Evolutionary conservation across 2,113 vertebrate genomes (phyloP).

Genomic region (Pyxicephalus adspersus): DNA sequence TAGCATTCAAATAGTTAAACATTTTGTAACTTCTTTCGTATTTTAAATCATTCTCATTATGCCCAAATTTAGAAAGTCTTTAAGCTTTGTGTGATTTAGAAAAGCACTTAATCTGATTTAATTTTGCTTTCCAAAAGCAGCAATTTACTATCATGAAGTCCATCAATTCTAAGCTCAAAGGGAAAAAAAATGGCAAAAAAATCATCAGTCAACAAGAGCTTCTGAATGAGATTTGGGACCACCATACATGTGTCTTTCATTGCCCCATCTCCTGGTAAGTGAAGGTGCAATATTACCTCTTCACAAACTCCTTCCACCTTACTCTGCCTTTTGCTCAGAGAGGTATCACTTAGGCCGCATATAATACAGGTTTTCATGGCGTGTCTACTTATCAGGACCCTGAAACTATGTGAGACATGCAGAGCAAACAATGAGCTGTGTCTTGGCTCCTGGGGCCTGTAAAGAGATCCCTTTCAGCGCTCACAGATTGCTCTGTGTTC

Average conservation of each 20-base stretch:
- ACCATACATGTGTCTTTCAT: conserved; percentile 83
- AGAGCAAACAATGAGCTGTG: conserved; percentile 87
- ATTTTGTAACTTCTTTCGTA: neutral
- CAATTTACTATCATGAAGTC: conserved; percentile 66
- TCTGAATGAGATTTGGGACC: conserved; percentile 76
- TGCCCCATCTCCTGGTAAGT: conserved; percentile 77
- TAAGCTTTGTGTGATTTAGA: conserved; percentile 75
- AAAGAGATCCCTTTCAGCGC: conserved; percentile 89
- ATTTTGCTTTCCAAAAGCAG: conserved; percentile 75
- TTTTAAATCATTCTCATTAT: conserved; percentile 17
- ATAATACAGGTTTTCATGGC: conserved; percentile 90
- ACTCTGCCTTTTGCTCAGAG: conserved; percentile 73
- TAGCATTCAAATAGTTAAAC: conserved; percentile 15
- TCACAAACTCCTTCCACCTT: conserved; percentile 71
- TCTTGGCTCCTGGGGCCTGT: conserved; percentile 77
- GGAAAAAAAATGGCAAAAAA: conserved; percentile 58
- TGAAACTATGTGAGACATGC: conserved; percentile 95
- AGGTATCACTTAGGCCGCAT: conserved; percentile 78
- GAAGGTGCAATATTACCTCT: conserved; percentile 81
- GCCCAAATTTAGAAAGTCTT: conserved; percentile 70
- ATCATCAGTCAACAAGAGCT: conserved; percentile 75
- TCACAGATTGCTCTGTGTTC: conserved; percentile 91
- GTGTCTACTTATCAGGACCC: conserved; percentile 86
- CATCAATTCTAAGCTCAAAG: conserved; percentile 67
- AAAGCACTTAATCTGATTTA: conserved; percentile 79